Evolutionary conservation across 2,113 vertebrate species (phyloP), one percentile per base, ranked within the genome.

Genomic region (Delphinapterus leucas): DNA sequence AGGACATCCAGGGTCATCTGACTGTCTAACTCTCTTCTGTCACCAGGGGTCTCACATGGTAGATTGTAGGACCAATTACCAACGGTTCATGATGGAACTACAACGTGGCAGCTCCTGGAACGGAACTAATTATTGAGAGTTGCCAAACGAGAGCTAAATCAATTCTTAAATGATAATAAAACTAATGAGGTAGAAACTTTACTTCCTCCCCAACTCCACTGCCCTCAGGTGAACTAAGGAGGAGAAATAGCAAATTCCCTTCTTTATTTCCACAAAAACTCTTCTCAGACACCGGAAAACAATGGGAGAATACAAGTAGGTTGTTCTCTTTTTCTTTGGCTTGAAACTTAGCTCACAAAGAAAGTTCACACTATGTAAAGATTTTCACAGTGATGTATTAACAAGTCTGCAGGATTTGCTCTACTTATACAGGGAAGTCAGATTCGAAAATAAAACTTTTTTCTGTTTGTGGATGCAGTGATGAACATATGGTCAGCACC

Each of bases 401-500:
- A 98, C 94, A 98, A 98, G 95, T 98, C 96, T 98, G 76, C 76
- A 95, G 96, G 91, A 96, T 98, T 98, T 95, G 95, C 89, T 97
- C 90, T 83, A 97, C 97, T 98, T 98, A 95, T 31, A 94, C 5
- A 44, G 97, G 97, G 97, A 95, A 98, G 97, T 95, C 36, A 97
- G 95, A 92, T 97, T 98, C 76, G 55, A 97, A 97, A 98, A 97
- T 84, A 97, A 98, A 97, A 97, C 68, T 98, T 97, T 58, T 79
- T 98, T 93, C 95, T 98, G 97, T 98, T 98, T 97, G 91, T 97
- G 80, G 88, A 93, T 93, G 87, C 86, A 91, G 85, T 93, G 95
- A 98, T 98, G 98, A 98, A 98, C 98, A 98, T 98, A 97, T 98
- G 98, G 97, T 80, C 96, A 96, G 96, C 98, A 99, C 95, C 98